These are phyloP conservation scores for Hydrozoanthus tunicans DNA, from an alignment of 64 coral and sea anemone genomes.

Conservation along the genomic window DNA sequence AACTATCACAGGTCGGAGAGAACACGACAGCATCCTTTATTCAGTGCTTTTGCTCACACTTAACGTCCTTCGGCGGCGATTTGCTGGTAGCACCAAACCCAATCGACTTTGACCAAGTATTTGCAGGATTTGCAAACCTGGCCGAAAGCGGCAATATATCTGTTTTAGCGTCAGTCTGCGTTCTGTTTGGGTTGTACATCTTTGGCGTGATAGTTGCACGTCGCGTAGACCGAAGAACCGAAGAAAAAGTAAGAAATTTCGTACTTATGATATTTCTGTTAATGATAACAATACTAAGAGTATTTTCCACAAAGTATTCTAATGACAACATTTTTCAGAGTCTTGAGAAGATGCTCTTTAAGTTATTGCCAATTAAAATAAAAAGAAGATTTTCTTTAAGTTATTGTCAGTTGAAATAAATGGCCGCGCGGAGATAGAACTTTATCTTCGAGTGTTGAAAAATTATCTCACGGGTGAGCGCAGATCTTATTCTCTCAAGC, in stretches of 20 bases:
- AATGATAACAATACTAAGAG: no score
- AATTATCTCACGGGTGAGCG: no score
- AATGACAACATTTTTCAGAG: no score
- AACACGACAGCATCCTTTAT: constrained; percentile 30
- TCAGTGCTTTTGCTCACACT: constrained; percentile 52
- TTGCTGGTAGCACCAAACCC: constrained; percentile 38
- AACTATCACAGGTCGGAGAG: constrained; percentile 21
- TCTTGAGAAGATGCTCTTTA: no score
- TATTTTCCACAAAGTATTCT: no score
- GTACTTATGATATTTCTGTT: no score
- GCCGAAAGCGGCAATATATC: constrained; percentile 1
- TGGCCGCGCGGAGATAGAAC: no score
- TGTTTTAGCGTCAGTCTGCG: not conserved
- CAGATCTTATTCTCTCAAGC: no score
- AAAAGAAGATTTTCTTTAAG: no score
- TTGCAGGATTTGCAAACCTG: constrained; percentile 30
- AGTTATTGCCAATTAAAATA: no score
- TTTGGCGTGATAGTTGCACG: constrained; percentile 17
- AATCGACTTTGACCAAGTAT: constrained; percentile 47
- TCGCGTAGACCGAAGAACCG: constrained; percentile 16
- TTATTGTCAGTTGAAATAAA: no score
- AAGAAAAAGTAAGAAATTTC: constrained; percentile 4
- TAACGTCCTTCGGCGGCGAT: constrained; percentile 34
- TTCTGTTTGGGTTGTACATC: constrained; percentile 4
- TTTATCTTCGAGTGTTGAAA: no score